Conservation (phyloP, 2,888 invertebrate species). For the Malthinus seriepunctatus region DNA sequence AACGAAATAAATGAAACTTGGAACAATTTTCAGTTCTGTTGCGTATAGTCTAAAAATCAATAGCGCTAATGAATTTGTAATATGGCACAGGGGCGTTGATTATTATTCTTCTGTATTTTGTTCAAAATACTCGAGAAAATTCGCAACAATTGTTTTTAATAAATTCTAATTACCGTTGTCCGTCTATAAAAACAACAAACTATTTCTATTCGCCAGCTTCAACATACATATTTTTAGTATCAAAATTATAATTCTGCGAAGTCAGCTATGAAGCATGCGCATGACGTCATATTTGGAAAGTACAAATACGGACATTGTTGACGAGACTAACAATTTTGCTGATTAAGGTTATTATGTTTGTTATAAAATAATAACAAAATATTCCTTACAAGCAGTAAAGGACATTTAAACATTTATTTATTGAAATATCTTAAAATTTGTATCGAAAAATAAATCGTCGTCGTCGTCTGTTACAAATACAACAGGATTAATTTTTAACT, state of each 20-base stretch:
- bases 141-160: too few relatives aligned
- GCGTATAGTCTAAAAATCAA: conserved; percentile 19
- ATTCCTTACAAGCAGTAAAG: too few relatives aligned
- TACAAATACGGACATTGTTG: conserved; percentile 29
- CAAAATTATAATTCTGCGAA: conserved; percentile 32
- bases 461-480: not conserved
- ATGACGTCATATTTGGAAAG: conserved; percentile 34
- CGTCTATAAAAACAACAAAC: too few relatives aligned
- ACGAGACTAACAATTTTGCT: conserved; percentile 11
- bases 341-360: not conserved
- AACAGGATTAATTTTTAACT: conserved; percentile 17
- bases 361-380: not conserved
- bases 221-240: conserved; percentile 25
- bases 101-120: not conserved
- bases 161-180: too few relatives aligned
- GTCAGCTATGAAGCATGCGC: conserved; percentile 30
- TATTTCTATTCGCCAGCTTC: conserved; percentile 15
- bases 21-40: conserved; percentile 4
- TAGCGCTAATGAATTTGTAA: conserved; percentile 27
- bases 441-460: not conserved
- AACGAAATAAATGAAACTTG: not conserved
- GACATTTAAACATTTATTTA: too few relatives aligned
- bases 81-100: conserved; percentile 8
- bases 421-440: too few relatives aligned
- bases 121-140: not conserved